Conservation (phyloP, 2,797 vertebrate genomes). For the Mycteria americana region DNA sequence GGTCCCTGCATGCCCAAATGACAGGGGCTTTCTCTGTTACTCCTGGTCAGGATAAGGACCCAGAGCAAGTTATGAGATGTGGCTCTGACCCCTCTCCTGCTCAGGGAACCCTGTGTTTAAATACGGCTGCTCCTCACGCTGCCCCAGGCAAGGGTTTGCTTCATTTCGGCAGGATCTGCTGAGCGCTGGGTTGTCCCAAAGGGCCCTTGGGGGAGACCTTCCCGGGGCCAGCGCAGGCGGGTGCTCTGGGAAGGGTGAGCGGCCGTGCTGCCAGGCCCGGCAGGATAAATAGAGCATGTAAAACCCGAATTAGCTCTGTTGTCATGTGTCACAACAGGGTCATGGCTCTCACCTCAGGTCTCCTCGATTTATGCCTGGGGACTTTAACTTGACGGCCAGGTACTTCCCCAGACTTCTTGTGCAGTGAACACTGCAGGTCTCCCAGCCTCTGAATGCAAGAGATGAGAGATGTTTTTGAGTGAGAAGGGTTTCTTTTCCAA, state of each 20-base stretch:
- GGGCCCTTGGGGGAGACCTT: neutral
- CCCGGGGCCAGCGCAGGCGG: rapidly evolving
- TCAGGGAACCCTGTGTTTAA: neutral
- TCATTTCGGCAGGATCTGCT: neutral
- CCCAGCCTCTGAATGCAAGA: neutral
- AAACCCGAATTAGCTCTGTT: constrained; percentile 64
- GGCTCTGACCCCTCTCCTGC: neutral
- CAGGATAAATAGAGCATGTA: constrained; percentile 62
- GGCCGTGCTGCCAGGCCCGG: neutral
- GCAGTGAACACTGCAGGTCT: neutral
- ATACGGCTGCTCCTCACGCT: rapidly evolving
- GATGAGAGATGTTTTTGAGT: neutral
- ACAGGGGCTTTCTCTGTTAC: neutral
- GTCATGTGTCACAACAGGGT: constrained; percentile 59
- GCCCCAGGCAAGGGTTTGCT: neutral
- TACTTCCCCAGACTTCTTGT: neutral
- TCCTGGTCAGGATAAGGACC: neutral
- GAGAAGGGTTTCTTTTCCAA: neutral
- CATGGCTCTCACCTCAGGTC: neutral
- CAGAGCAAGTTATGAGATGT: neutral
- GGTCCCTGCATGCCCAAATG: neutral
- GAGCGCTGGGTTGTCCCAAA: neutral
- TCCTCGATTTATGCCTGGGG: constrained; percentile 43
- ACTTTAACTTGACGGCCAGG: constrained; percentile 34
- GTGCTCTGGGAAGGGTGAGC: neutral